Evolutionary conservation across 2,113 vertebrate genomes (phyloP).

Genomic region (Poicephalus gulielmi): DNA sequence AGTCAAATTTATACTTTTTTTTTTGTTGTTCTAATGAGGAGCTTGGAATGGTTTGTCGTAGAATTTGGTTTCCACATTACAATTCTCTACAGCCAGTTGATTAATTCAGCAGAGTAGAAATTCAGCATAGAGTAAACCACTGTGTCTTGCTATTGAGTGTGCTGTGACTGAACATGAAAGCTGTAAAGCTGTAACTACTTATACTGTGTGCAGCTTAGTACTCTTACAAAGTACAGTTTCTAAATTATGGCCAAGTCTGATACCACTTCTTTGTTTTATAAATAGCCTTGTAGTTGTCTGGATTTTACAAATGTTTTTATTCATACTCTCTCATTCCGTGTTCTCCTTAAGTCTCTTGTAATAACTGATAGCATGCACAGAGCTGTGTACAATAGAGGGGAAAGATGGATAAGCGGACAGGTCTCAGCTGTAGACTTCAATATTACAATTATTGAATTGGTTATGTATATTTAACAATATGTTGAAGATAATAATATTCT

Average conservation of each 20-base stretch:
- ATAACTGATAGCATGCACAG: background rate
- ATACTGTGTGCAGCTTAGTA: background rate
- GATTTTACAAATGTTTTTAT: background rate
- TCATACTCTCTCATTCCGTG: background rate
- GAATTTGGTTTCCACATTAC: background rate
- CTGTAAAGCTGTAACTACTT: background rate
- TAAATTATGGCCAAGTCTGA: background rate
- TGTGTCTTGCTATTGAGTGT: background rate
- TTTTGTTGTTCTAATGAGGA: background rate
- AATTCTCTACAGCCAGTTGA: background rate
- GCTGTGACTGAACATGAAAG: background rate
- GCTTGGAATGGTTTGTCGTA: background rate
- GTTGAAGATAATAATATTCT: background rate
- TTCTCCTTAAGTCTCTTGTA: background rate
- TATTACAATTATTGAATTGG: background rate
- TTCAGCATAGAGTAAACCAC: background rate
- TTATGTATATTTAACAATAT: background rate
- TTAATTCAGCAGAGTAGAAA: background rate
- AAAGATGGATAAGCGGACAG: background rate
- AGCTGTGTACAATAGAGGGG: background rate
- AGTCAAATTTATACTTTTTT: background rate
- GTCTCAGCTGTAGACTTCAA: background rate
- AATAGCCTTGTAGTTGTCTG: background rate
- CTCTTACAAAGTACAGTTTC: background rate
- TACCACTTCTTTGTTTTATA: background rate